Evolutionary conservation across 37 sponge, comb jelly and placozoan genomes (phyloP), one percentile per base, ranked within the genome.

Genomic region (Cliona cf. orientalis): DNA sequence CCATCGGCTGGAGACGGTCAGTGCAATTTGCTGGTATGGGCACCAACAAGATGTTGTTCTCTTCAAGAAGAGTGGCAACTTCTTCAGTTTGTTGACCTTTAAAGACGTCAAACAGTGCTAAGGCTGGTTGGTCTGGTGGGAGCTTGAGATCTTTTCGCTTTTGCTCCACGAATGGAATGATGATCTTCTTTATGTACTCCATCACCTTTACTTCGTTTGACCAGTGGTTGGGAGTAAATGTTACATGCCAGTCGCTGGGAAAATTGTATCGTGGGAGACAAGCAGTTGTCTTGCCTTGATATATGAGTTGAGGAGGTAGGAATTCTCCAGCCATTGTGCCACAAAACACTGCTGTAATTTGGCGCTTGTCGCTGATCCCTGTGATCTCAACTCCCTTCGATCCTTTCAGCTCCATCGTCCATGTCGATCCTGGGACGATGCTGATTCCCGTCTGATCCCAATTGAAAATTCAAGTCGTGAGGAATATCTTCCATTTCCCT

Each of bases 21-120:
- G 91, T 90, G 37, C 80, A 72, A 56, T 86, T 90, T 6, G 86
- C 76, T 42, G 86, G 86, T 26, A 87, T 59, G 53, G 33, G 37
- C 57, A 79, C 70, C 29, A 59, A 58, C 53, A 45, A 26, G 5
- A 78, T 64, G 46, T 78, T 78, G 61, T 75, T 33, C 5, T 75
- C n/a, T 42, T 78, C 78, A 28, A 78, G 46, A 1, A 78, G 46
- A 2, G 45, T 2, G 11, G 33, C 31, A 34, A 78, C 32, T 7
- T 63, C 28, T 32, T 78, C 78, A n/a, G 46, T 64, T 40, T 63
- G 78, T 39, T 90, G 86, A 29, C 86, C 91, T 58, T 75, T 73
- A 36, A 90, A 90, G 34, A 69, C 58, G 43, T 90, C 91, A 75
- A 75, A 84, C 2, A 84, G 67, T 1, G 75, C 80, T 19, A 90